Base-by-base conservation (phyloP, 1,140 invertebrate genomes). In the Centruroides vittatus region DNA sequence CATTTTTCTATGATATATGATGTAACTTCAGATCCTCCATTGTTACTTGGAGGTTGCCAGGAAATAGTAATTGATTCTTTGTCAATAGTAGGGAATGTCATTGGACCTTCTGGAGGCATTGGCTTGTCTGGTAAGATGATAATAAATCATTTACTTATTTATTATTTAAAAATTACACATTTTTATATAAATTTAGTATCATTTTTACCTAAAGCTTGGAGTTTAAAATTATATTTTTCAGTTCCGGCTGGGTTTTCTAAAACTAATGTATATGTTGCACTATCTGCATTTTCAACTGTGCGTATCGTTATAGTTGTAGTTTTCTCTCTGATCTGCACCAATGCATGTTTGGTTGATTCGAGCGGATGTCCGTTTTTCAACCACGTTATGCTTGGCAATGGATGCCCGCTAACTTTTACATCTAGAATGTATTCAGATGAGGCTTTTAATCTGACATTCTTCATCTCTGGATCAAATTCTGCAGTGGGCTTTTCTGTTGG, bases 1-100 rank as follows among this genome's bases (percentile, higher is more conserved):
- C 82, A 85, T 71, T 86, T 88, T 72, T 93, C 88, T 49, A 93
- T 80, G 1, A 82, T 82, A 68, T 93, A 93, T 67, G 84, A 84
- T 0, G 79, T 82, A 55, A 93, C 78, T 57, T 86, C 84, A 58
- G 85, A 73, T 50, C 86, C 88, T 59, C 89, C 89, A 70, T 89
- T 84, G 67, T 88, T 84, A 4, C 79, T 68, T 4, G 89, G 88
- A 53, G 86, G 84, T 69, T 85, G 84, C 90, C 89, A 93, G 74
- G 84, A 80, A 57, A 90, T 78, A 3, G 79, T 82, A 4, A 88
- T 80, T 0, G 82, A 81, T 65, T 86, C 82, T 65, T 81, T 80
- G 65, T 82, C 82, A 34, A 89, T 79, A 66, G 88, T 85, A 66
- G 82, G 84, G 41, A 88, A 78, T 47, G 81, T 72, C 2, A 93